phyloP scores from a whole-genome alignment of 2,888 invertebrate species.

The Belgica antarctica region DNA sequence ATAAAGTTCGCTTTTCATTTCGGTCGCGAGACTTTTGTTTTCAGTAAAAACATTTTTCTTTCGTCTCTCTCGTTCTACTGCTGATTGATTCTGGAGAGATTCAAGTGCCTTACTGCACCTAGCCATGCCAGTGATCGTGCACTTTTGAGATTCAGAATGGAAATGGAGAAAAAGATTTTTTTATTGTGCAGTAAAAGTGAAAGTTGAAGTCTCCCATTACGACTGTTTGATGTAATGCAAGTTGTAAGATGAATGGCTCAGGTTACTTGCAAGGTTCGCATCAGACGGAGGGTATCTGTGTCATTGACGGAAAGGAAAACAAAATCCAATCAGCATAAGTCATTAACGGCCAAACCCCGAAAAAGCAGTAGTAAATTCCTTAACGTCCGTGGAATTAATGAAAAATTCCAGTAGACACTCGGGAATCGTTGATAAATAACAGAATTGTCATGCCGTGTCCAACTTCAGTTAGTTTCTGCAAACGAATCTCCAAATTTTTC shows the following conservation, averaged over 20 bases:
- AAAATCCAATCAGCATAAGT: background rate
- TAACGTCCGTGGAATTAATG: too few relatives aligned
- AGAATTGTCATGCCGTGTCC: too few relatives aligned
- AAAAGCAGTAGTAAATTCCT: background rate
- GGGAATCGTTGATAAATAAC: too few relatives aligned
- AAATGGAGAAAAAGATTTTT: background rate
- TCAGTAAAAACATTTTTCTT: constrained; percentile 1
- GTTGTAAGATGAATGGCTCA: constrained; percentile 21
- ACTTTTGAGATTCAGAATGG: background rate
- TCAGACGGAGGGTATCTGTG: constrained; percentile 1
- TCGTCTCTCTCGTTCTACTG: background rate
- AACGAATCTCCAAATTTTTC: too few relatives aligned
- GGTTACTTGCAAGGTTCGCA: background rate
- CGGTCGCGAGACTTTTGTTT: constrained; percentile 1
- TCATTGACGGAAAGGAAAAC: constrained; percentile 19
- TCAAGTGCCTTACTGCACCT: background rate
- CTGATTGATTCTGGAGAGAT: background rate
- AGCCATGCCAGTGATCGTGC: background rate
- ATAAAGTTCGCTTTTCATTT: constrained; percentile 33
- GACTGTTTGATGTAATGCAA: constrained; percentile 20
- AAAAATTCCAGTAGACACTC: too few relatives aligned
- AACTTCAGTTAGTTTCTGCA: too few relatives aligned
- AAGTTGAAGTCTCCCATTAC: constrained; percentile 42
- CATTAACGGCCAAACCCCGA: background rate
- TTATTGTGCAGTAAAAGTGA: constrained; percentile 34